Percentiles rank a stretch among this genome's conserved stretches.
Evolutionary conservation across 2,888 invertebrate species (phyloP).

Genomic region (Tridacna gigas): DNA sequence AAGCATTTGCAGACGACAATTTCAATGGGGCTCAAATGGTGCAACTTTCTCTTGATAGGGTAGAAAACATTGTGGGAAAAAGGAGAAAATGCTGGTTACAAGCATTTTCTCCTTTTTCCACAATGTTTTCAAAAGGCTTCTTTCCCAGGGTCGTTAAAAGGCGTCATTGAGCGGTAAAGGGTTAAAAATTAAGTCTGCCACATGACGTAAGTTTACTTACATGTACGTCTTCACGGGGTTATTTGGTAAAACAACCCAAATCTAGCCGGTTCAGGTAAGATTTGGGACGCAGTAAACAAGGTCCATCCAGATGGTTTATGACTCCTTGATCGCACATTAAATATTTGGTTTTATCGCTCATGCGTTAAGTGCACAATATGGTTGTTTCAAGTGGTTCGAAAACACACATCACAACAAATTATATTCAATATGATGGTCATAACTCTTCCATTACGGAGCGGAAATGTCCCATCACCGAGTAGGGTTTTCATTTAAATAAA

Average conservation of each 20-base stretch:
- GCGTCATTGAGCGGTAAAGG: background rate
- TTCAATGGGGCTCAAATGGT: background rate
- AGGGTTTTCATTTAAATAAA: background rate
- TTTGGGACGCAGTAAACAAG: background rate
- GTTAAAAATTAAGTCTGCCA: no score
- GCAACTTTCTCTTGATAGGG: background rate
- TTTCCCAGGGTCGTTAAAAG: background rate
- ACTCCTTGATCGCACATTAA: background rate
- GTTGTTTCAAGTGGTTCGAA: no score
- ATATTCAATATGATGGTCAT: no score
- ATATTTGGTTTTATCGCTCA: background rate
- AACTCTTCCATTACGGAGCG: background rate
- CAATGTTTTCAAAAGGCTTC: background rate
- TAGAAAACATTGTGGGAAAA: conserved; percentile 11
- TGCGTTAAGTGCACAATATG: background rate
- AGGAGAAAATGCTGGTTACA: conserved; percentile 2
- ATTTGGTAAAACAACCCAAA: no score
- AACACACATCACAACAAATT: no score
- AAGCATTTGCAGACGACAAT: background rate
- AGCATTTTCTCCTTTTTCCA: background rate
- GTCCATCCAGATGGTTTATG: background rate
- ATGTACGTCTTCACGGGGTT: no score
- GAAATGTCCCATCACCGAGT: background rate
- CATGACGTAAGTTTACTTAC: no score
- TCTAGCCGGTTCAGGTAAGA: background rate